Evolutionary conservation across 2,797 vertebrate species (phyloP).

Genomic region (Poeciliopsis presidionis): DNA sequence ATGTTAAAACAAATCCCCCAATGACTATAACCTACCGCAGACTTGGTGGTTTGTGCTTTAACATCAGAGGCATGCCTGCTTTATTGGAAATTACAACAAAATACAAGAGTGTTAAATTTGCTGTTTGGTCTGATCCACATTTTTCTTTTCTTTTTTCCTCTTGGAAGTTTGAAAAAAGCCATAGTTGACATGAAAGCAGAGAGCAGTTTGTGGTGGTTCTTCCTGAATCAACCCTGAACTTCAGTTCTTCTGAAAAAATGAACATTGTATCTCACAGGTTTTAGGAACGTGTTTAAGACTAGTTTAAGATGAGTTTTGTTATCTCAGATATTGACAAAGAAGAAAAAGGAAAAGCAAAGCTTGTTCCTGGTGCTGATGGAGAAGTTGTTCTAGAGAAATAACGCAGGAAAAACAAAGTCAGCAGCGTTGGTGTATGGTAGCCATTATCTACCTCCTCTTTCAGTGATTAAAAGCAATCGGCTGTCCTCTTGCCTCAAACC

Average conservation of each 20-base stretch:
- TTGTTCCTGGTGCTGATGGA: slow-evolving; percentile 53
- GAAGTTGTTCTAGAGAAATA: slow-evolving; percentile 37
- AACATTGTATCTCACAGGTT: background rate
- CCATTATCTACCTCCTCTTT: slow-evolving; percentile 77
- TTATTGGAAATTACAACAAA: slow-evolving; percentile 28
- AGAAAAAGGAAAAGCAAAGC: slow-evolving; percentile 32
- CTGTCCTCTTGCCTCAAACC: slow-evolving; percentile 61
- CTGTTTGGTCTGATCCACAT: slow-evolving; percentile 5
- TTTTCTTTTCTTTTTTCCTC: background rate
- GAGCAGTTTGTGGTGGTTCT: background rate
- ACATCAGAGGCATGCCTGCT: slow-evolving; percentile 21
- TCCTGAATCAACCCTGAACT: background rate
- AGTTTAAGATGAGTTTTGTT: slow-evolving; percentile 54
- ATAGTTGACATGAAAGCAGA: background rate
- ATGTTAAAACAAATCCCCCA: slow-evolving; percentile 57
- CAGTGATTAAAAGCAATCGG: slow-evolving; percentile 86
- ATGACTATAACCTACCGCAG: slow-evolving; percentile 29
- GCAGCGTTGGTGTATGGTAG: slow-evolving; percentile 78
- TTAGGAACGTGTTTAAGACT: slow-evolving; percentile 49
- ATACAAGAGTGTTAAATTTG: slow-evolving; percentile 31
- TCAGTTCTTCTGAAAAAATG: background rate
- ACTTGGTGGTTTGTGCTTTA: slow-evolving; percentile 59
- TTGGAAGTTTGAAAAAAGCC: background rate
- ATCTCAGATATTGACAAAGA: slow-evolving; percentile 38
- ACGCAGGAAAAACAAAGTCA: slow-evolving; percentile 69